Percentiles rank a stretch among this genome's conserved stretches.
Evolutionary conservation across 2,113 vertebrate genomes (phyloP).

Genomic region (Asarcornis scutulata): DNA sequence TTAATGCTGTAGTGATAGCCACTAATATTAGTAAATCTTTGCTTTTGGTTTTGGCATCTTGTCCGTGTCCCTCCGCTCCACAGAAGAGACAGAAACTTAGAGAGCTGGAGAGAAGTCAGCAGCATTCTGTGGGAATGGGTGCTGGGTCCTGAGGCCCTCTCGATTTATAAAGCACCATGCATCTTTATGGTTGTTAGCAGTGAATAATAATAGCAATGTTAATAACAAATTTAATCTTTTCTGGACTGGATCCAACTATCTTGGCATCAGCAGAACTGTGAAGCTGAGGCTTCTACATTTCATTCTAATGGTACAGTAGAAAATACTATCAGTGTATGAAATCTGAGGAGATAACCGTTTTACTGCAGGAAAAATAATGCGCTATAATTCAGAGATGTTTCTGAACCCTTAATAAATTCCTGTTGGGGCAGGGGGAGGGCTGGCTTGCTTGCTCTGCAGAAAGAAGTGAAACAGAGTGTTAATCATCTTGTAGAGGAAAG

Average conservation of each 20-base stretch:
- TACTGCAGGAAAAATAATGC: neutral
- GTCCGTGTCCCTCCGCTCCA: neutral
- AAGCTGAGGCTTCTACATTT: slow-evolving; percentile 18
- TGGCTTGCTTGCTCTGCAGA: slow-evolving; percentile 8
- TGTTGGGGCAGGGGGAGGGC: neutral
- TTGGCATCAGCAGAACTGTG: slow-evolving; percentile 24
- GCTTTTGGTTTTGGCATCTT: neutral
- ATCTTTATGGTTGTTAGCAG: slow-evolving; percentile 3
- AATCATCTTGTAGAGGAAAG: neutral
- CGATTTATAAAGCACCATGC: neutral
- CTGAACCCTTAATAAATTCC: neutral
- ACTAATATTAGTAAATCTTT: neutral
- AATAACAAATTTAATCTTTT: slow-evolving; percentile 25
- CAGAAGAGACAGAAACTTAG: neutral
- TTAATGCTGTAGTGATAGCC: neutral
- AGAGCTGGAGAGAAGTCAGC: neutral
- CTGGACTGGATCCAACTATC: neutral
- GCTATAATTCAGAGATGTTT: neutral
- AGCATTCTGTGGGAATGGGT: neutral
- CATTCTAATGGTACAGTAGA: neutral
- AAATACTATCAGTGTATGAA: neutral
- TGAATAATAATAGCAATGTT: slow-evolving; percentile 9
- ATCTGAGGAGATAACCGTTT: slow-evolving; percentile 18
- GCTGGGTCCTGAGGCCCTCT: neutral
- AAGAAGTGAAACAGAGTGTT: neutral